These are phyloP conservation scores for Pomacea maculata DNA, from an alignment of 1,140 invertebrate genomes.

Conservation along the genomic window DNA sequence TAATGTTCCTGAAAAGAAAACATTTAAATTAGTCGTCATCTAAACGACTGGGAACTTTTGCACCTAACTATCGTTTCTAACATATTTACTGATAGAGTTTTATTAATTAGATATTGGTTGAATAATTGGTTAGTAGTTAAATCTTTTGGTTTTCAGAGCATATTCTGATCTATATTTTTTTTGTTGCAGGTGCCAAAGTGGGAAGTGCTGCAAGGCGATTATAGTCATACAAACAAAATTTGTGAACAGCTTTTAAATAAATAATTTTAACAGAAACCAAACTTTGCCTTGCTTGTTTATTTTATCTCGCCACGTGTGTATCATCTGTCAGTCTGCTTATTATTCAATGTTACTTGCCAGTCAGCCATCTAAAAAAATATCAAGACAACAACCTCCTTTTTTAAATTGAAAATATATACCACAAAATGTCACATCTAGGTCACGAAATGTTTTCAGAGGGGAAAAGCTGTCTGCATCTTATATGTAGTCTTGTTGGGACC, in stretches of 20 bases:
- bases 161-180: neutral
- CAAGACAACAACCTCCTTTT: too few species aligned
- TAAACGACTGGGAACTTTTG: too few species aligned
- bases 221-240: neutral
- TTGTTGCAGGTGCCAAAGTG: constrained; percentile 1
- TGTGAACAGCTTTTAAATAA: neutral
- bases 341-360: neutral
- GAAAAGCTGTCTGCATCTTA: neutral
- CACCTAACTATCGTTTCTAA: too few species aligned
- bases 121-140: too few species aligned
- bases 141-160: too few species aligned
- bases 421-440: too few species aligned
- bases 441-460: too few species aligned
- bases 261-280: neutral
- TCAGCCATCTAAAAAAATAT: neutral
- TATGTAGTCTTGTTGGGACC: neutral
- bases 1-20: too few species aligned
- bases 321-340: neutral
- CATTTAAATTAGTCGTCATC: too few species aligned
- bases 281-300: neutral
- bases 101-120: too few species aligned
- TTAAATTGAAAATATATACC: too few species aligned
- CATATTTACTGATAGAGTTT: too few species aligned
- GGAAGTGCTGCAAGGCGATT: neutral
- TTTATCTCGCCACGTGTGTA: neutral